Evolutionary conservation across 2,797 vertebrate genomes (phyloP), one percentile per base, ranked within the genome.

Genomic region (Gambelia wislizenii): DNA sequence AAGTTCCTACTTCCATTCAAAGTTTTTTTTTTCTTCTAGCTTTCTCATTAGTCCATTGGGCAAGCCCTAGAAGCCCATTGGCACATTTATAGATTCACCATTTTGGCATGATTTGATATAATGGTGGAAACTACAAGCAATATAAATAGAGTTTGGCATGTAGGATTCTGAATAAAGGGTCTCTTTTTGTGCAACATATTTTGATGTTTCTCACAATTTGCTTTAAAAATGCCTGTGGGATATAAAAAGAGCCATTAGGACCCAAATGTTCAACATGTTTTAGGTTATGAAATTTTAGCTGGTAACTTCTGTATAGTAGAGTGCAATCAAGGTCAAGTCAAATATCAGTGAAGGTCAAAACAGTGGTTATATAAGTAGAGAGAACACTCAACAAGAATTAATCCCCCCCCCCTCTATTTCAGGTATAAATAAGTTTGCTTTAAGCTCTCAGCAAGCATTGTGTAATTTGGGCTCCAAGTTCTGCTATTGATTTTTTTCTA

Each of bases 371-470:
- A 70, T 75, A 81, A 85, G 67, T 39, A 59, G 27, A 27, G 16
- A 72, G 59, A 70, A 70, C 22, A 39, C 42, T 85, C 52, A 59
- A 36, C 61, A 6, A 67, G 25, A 89, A 89, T 82, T 59, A 39
- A 54, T 54, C 52, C 9, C 52, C 13, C 52, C 3, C 12, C n/a
- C n/a, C 56, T 16, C 39, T 22, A 18, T 59, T 87, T 72, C 52
- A 87, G 39, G 69, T 56, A 82, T 56, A 89, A 84, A 10, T 20
- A 85, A 72, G 77, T 8, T 87, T 39, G 47, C 42, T 85, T 36
- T n/a, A 89, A 89, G 67, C n/a, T 89, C 78, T 80, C 77, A 81
- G 67, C 56, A 80, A 85, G 84, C 25, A 33, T 61, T 76, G n/a
- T 75, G 16, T 52, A 67, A 84, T 69, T 39, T 74, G 54, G n/a